Evolutionary conservation across 2,888 invertebrate genomes (phyloP).

Genomic region (Hydrotaea diabolus): DNA sequence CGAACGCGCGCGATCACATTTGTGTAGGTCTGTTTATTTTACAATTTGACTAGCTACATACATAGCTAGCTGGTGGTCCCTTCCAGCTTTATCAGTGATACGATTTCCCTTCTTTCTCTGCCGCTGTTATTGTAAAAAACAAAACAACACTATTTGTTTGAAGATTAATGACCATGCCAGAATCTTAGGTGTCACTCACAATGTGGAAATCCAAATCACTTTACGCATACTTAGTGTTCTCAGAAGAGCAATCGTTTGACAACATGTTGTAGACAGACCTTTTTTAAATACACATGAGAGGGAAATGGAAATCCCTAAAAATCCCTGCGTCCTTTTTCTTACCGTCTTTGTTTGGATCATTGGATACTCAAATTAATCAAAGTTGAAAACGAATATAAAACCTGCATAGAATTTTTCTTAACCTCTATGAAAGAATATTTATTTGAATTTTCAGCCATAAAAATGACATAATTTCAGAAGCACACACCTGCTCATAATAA

Average conservation of each 20-base stretch:
- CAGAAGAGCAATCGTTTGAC: neutral
- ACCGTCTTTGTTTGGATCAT: no score
- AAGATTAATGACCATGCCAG: constrained; percentile 24
- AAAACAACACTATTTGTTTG: constrained; percentile 13
- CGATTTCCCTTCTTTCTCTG: constrained; percentile 2
- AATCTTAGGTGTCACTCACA: neutral
- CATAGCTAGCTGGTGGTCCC: neutral
- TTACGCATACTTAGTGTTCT: neutral
- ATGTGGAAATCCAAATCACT: neutral
- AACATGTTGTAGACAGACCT: no score
- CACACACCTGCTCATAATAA: no score
- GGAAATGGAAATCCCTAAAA: no score
- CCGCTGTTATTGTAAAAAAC: constrained; percentile 10
- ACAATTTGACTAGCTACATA: constrained; percentile 8
- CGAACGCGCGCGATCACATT: constrained; percentile 1
- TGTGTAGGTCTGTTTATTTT: constrained; percentile 20
- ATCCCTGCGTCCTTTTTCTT: no score
- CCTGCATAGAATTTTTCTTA: no score
- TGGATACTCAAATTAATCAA: no score
- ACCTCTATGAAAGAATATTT: no score
- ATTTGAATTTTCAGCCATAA: no score
- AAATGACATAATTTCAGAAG: no score
- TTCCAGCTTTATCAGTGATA: constrained; percentile 9
- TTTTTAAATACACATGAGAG: no score
- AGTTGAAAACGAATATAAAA: no score